Conservation (phyloP, 1,140 invertebrate species). For the Thaumetopoea pityocampa region DNA sequence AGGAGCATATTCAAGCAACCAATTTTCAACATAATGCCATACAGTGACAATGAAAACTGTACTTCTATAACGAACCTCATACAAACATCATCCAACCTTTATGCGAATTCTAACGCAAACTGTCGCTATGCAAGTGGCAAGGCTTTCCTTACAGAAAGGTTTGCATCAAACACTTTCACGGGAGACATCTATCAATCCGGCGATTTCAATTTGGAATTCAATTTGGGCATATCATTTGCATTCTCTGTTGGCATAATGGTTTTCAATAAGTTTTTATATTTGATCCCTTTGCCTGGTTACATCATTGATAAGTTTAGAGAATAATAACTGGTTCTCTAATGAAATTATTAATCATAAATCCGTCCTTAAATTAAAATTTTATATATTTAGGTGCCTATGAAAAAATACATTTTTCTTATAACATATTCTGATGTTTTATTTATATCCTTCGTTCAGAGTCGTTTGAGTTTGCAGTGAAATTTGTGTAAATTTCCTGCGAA, state of each 20-base stretch:
- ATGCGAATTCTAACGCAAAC: slow-evolving; percentile 73
- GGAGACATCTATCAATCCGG: slow-evolving; percentile 79
- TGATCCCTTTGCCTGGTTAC: slow-evolving; percentile 90
- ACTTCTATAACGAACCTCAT: slow-evolving; percentile 71
- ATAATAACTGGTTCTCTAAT: slow-evolving; percentile 20
- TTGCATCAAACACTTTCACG: slow-evolving; percentile 77
- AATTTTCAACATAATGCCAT: slow-evolving; percentile 70
- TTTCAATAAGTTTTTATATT: slow-evolving; percentile 89
- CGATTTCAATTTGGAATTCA: slow-evolving; percentile 83
- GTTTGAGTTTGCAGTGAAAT: no score
- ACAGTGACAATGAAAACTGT: slow-evolving; percentile 73
- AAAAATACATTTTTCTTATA: no score
- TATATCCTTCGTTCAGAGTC: no score
- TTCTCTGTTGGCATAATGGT: slow-evolving; percentile 88
- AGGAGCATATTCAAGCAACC: slow-evolving; percentile 80
- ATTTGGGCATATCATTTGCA: slow-evolving; percentile 89
- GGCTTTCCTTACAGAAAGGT: slow-evolving; percentile 84
- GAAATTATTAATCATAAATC: background rate
- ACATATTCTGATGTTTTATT: no score
- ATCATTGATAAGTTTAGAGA: slow-evolving; percentile 92
- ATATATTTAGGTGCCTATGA: no score
- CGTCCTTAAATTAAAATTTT: no score
- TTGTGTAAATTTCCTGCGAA: no score
- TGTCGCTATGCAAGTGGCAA: slow-evolving; percentile 85
- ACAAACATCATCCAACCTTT: slow-evolving; percentile 65